Percentiles rank a stretch among this genome's conserved stretches.
Evolutionary conservation across 2,797 vertebrate genomes (phyloP).

Genomic region (Taeniopygia guttata): DNA sequence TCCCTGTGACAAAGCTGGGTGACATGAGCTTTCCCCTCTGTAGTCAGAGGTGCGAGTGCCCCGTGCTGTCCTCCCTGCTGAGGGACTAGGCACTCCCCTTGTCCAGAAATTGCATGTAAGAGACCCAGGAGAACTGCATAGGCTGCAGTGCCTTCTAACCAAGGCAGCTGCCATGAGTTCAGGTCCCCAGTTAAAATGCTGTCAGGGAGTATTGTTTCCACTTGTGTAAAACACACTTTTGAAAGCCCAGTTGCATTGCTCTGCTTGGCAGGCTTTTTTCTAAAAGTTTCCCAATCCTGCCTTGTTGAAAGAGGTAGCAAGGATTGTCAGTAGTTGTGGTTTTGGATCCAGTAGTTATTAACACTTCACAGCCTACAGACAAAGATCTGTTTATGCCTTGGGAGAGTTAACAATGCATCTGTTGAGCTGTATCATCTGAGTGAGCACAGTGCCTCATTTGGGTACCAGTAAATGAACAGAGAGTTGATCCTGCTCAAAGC

Average conservation of each 20-base stretch:
- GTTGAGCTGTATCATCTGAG: background rate
- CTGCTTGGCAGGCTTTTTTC: background rate
- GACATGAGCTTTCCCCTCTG: background rate
- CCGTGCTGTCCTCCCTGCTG: background rate
- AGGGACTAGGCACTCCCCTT: accelerated
- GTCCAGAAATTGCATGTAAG: background rate
- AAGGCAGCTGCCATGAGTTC: background rate
- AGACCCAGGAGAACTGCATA: background rate
- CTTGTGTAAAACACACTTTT: accelerated
- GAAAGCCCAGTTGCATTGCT: background rate
- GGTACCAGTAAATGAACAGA: background rate
- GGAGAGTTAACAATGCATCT: background rate
- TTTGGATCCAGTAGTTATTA: background rate
- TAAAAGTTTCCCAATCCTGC: background rate
- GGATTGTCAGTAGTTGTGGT: background rate
- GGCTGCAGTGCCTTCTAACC: background rate
- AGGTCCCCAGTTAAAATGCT: background rate
- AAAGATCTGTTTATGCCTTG: background rate
- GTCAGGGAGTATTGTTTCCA: background rate
- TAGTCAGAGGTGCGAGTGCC: background rate
- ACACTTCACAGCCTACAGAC: background rate
- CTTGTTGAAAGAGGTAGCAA: background rate
- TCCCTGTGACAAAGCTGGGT: background rate
- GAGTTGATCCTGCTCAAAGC: background rate
- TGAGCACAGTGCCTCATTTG: background rate